These are phyloP conservation scores for Plebejus argus DNA, from an alignment of 2,888 invertebrate genomes.

Conservation along the genomic window DNA sequence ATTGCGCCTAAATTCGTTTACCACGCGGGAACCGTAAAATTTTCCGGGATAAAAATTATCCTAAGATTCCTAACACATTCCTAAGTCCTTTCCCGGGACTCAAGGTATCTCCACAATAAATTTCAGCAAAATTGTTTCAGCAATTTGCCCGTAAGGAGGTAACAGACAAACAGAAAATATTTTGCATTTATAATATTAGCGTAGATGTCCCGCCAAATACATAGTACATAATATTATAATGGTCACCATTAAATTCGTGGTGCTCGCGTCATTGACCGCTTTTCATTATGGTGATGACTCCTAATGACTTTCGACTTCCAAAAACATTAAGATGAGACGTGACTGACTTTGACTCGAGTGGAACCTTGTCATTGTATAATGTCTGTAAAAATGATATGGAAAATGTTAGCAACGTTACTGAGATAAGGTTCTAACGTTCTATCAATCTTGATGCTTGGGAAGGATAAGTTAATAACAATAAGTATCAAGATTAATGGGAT, in stretches of 20 bases:
- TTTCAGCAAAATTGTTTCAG: too few species aligned
- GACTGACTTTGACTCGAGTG: constrained; percentile 17
- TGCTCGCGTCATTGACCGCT: constrained; percentile 23
- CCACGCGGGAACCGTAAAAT: too few species aligned
- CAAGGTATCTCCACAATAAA: too few species aligned
- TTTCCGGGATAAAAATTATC: too few species aligned
- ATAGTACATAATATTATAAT: not conserved
- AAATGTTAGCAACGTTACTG: not conserved
- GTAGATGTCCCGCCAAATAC: not conserved
- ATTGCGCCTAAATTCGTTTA: too few species aligned
- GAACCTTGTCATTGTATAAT: not conserved
- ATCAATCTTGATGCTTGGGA: not conserved
- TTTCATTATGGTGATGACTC: constrained; percentile 11
- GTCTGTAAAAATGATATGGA: not conserved
- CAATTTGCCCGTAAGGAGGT: too few species aligned
- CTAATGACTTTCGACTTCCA: constrained; percentile 21
- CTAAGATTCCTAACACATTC: too few species aligned
- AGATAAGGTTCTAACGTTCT: not conserved
- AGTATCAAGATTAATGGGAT: constrained; percentile 1
- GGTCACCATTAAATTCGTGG: constrained; percentile 6
- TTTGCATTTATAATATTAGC: too few species aligned
- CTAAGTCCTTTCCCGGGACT: too few species aligned
- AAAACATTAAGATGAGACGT: constrained; percentile 28
- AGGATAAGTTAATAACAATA: not conserved
- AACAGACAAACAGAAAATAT: not conserved